Evolutionary conservation across 1,140 invertebrate genomes (phyloP), one percentile per base, ranked within the genome.

Genomic region (Saccostrea cuccullata): DNA sequence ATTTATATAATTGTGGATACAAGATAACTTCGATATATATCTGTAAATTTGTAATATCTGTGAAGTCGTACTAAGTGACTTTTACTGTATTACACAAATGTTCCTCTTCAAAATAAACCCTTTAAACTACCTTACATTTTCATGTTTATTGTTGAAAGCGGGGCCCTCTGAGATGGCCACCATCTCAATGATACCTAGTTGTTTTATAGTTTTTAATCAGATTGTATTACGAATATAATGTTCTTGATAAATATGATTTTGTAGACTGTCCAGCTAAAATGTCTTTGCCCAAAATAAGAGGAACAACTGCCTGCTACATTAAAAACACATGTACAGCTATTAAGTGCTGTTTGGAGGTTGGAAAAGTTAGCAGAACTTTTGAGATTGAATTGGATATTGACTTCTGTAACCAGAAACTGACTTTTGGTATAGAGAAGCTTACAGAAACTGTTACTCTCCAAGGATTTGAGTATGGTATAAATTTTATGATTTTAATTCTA

Each of bases 381-480:
- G 84, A 85, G 23, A 17, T 64, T 8, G 84, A 36, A n/a, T 26
- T 85, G 15, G 58, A 85, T 40, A 58, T 85, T 23, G 84, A 85
- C 55, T 85, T 56, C 84, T 85, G 84, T 64, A 58, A 64, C 30
- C 55, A 58, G 30, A 58, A 64, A 56, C 20, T 85, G 84, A 64
- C 55, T 12, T 85, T 85, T 85, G 55, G 26, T 26, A 47, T 85
- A 60, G 84, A 85, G 56, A 26, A 85, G 13, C 30, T 85, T 1
- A 85, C 84, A 85, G 84, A 85, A 20, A 85, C 84, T 8, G 26
- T 85, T 8, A 64, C 84, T 9, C 56, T 85, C 17, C 30, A 55
- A 23, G 84, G 58, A 85, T 85, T 60, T 85, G 56, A 85, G 12
- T 85, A 56, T 85, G 84, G 84, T 85, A 60, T 23, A n/a, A 8